Base-by-base conservation (phyloP, 2,797 vertebrate genomes). In the Hypotaenidia okinawae region DNA sequence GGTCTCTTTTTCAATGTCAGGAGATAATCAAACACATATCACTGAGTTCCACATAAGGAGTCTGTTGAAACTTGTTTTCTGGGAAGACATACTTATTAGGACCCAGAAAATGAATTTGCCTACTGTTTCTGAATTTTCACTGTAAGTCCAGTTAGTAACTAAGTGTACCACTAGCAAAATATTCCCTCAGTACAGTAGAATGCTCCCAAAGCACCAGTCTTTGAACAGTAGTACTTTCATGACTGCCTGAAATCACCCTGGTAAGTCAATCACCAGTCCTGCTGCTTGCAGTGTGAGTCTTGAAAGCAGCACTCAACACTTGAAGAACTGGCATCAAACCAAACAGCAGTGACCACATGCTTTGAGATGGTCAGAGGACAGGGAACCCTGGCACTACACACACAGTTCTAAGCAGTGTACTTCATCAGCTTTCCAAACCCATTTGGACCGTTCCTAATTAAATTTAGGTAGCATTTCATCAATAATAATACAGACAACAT, bases 321-420 rank as follows among this genome's bases (percentile, higher is more conserved):
- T 87, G 90, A 95, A 96, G 86, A 85, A 15, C 86, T 91, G 86
- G 78, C 86, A 94, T 95, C 92, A 93, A 95, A 96, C 86, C 92
- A 87, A 74, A 10, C 86, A 93, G 92, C 67, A 82, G 86, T 89
- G 86, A 70, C 93, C 94, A 77, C 61, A n/a, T 4, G 33, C 90
- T 82, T 83, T 21, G 86, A 91, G 92, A 7, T 77, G 64, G 86
- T 74, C 92, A 94, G 92, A 91, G 86, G 75, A 85, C 90, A 92
- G 83, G 70, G 77, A 82, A 76, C 80, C 78, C 54, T 73, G 32
- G 89, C 92, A 63, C 28, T 51, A 45, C 77, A 67, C 49, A n/a
- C 85, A 25, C 58, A 63, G 80, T 63, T 79, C 80, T 74, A 70
- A 95, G 93, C 83, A 63, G 17, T 3, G 10, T 25, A 19, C 70